Conservation (phyloP, 1,140 invertebrate genomes). For the Pollicipes pollicipes region DNA sequence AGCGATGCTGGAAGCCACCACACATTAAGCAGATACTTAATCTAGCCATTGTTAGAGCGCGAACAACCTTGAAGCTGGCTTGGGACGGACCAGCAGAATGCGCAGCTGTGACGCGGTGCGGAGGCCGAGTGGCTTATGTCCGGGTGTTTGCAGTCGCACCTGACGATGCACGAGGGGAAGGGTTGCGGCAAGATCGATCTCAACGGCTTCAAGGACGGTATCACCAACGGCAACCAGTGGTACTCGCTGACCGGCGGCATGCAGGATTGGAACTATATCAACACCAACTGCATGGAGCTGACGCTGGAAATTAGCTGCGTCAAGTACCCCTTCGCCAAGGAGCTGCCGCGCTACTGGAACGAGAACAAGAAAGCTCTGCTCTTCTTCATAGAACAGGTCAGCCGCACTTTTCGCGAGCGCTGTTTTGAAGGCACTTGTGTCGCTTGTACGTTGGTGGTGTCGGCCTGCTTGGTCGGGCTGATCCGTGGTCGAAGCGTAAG, state of each 20-base stretch:
- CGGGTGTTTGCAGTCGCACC: conserved; percentile 41
- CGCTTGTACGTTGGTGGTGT: too few relatives aligned
- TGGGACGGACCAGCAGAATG: too few relatives aligned
- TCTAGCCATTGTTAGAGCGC: too few relatives aligned
- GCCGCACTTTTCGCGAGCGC: too few relatives aligned
- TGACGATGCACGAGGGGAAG: conserved; percentile 56
- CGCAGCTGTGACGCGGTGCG: too few relatives aligned
- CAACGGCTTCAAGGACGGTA: conserved; percentile 50
- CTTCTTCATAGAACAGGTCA: conserved; percentile 67
- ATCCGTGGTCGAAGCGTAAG: too few relatives aligned
- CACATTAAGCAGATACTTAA: too few relatives aligned
- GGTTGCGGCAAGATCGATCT: conserved; percentile 33
- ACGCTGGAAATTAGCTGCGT: conserved; percentile 86
- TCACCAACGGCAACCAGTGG: conserved; percentile 84
- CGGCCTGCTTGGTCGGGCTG: too few relatives aligned
- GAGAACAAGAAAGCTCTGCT: conserved; percentile 73
- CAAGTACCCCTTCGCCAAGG: conserved; percentile 61
- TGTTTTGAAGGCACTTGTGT: background rate
- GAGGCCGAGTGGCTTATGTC: too few relatives aligned
- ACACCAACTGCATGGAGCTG: conserved; percentile 82
- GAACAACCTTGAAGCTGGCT: too few relatives aligned
- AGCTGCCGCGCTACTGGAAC: conserved; percentile 66
- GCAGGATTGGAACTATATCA: conserved; percentile 96
- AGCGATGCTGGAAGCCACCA: too few relatives aligned
- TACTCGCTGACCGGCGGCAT: conserved; percentile 78